phyloP scores from a whole-genome alignment of 2,113 vertebrate genomes.

The Aythya baeri region DNA sequence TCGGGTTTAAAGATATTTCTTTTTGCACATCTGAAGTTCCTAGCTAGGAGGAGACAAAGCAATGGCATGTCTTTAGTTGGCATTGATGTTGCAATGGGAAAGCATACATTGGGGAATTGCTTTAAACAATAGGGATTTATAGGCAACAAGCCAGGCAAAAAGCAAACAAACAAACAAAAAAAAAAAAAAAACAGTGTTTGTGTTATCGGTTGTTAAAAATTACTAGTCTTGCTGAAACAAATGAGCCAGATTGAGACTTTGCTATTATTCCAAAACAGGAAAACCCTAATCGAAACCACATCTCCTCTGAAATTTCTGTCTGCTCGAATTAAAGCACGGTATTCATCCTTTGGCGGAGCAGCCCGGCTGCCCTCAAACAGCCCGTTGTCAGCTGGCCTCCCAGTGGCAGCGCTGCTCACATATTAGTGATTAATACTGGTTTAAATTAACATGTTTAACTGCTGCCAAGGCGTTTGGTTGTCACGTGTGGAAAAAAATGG shows the following conservation, averaged over 20 bases:
- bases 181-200: not conserved
- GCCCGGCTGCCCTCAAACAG: not conserved
- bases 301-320: not conserved
- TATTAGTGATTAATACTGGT: not conserved
- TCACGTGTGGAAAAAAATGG: not conserved
- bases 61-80: not conserved
- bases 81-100: not conserved
- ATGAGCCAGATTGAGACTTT: not conserved
- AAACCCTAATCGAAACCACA: not conserved
- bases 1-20: not conserved
- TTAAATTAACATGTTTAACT: not conserved
- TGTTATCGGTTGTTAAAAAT: not conserved
- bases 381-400: not conserved
- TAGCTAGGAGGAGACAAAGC: not conserved
- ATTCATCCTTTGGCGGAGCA: not conserved
- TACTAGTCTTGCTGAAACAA: not conserved
- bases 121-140: not conserved
- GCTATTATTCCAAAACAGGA: not conserved
- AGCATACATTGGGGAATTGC: not conserved
- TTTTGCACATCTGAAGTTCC: not conserved
- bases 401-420: not conserved
- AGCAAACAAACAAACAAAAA: not conserved
- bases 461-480: not conserved
- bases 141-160: not conserved
- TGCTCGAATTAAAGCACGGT: not conserved